Evolutionary conservation across 2,113 vertebrate genomes (phyloP).

Genomic region (Scomber japonicus): DNA sequence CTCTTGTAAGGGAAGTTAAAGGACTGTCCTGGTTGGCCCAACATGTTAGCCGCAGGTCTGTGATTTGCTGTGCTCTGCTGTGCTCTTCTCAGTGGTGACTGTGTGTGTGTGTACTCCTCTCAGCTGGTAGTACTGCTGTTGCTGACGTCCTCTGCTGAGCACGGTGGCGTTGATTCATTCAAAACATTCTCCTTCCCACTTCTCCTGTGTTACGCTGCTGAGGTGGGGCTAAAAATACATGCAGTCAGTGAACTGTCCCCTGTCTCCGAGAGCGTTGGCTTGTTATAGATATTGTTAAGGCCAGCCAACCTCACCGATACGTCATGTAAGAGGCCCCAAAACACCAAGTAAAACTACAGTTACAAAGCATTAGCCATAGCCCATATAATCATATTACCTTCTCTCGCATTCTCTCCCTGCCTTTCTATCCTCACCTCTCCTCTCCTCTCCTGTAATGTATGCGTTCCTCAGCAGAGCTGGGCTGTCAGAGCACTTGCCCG

Average conservation of each 20-base stretch:
- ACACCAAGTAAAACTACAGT: conserved; percentile 45
- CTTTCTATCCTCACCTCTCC: conserved; percentile 48
- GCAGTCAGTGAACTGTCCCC: conserved; percentile 55
- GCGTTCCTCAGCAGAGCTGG: conserved; percentile 63
- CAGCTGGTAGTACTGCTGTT: conserved; percentile 71
- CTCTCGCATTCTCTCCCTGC: conserved; percentile 37
- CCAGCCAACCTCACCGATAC: conserved; percentile 51
- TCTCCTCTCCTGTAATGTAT: conserved; percentile 53
- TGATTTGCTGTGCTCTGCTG: conserved; percentile 68
- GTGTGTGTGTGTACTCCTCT: conserved; percentile 66
- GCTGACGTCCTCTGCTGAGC: conserved; percentile 76
- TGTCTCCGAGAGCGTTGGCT: conserved; percentile 28
- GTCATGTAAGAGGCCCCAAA: conserved; percentile 54
- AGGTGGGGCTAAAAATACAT: conserved; percentile 73
- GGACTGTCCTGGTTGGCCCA: conserved; percentile 85
- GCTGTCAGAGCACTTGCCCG: conserved; percentile 59
- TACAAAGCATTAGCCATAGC: conserved; percentile 57
- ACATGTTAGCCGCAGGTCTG: conserved; percentile 84
- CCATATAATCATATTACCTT: conserved; percentile 49
- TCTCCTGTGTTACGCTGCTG: conserved; percentile 63
- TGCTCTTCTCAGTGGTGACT: conserved; percentile 60
- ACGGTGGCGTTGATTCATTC: conserved; percentile 81
- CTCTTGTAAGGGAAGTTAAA: conserved; percentile 82
- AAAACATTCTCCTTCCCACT: conserved; percentile 80
- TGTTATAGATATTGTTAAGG: conserved; percentile 59